Percentiles rank a stretch among this genome's conserved stretches.
Conservation (phyloP, 92 coral and sea anemone genomes). For the Parazoanthus swiftii region DNA sequence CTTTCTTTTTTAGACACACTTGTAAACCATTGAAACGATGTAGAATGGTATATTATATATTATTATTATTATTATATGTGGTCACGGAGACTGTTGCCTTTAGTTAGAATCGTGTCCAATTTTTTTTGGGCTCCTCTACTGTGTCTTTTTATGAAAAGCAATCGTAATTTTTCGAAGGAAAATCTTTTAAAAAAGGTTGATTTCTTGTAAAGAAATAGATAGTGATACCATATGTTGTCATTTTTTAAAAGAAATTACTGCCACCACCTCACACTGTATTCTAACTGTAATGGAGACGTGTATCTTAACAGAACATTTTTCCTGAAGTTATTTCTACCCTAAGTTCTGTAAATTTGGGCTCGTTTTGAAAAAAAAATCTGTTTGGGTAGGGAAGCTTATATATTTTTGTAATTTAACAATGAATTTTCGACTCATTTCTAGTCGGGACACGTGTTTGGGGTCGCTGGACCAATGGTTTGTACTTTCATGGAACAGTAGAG, state of each 20-base stretch:
- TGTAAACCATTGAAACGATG: too few relatives aligned
- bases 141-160: neutral
- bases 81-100: neutral
- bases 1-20: too few relatives aligned
- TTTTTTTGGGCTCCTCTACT: neutral
- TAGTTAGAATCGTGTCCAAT: too few relatives aligned
- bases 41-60: too few relatives aligned
- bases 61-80: too few relatives aligned
- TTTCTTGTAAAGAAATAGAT: neutral
- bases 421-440: neutral
- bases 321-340: neutral
- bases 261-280: neutral
- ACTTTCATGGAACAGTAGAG: constrained; percentile 57
- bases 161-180: neutral
- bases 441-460: constrained; percentile 63
- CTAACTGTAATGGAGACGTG: neutral
- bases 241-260: neutral
- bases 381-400: neutral
- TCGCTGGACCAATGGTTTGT: constrained; percentile 56
- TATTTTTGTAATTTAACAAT: neutral
- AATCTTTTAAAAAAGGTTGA: neutral
- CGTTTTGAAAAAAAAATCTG: neutral
- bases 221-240: neutral
- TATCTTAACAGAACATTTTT: neutral
- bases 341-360: neutral